These are phyloP conservation scores for Eptesicus fuscus DNA, from an alignment of 2,113 vertebrate genomes.

Conservation along the genomic window DNA sequence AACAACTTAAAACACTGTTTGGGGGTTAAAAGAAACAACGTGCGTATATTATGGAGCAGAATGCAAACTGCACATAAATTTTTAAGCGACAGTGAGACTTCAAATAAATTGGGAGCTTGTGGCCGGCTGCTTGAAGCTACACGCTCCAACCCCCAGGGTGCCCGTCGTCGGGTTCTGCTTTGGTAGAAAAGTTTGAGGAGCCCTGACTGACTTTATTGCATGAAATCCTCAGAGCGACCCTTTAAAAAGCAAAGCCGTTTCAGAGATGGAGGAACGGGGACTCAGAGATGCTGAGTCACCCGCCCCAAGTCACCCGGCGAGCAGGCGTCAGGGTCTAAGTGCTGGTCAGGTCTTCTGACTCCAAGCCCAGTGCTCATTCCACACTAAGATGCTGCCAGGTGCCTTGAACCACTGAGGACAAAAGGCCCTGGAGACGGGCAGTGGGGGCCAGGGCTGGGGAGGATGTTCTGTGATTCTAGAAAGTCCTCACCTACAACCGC, in stretches of 20 bases:
- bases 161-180: conserved; percentile 20
- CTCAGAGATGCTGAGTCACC: not conserved
- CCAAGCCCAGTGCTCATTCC: not conserved
- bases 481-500: not conserved
- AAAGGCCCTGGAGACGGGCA: not conserved
- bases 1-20: conserved; percentile 35
- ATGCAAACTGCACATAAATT: conserved; percentile 60
- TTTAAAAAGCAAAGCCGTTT: not conserved
- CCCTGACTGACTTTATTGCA: conserved; percentile 22
- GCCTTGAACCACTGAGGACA: not conserved
- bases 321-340: not conserved
- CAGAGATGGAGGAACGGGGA: not conserved
- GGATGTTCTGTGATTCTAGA: not conserved
- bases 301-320: not conserved
- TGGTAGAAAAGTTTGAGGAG: conserved; percentile 33
- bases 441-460: not conserved
- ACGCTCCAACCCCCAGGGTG: not conserved
- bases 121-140: not conserved
- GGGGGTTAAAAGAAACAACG: not conserved
- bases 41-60: conserved; percentile 4
- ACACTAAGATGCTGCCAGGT: not conserved
- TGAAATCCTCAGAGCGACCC: not conserved
- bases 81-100: conserved; percentile 57
- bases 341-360: not conserved
- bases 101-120: conserved; percentile 27